These are phyloP conservation scores for Uloborus plumipes DNA, from an alignment of 2,888 invertebrate species.

Conservation along the genomic window DNA sequence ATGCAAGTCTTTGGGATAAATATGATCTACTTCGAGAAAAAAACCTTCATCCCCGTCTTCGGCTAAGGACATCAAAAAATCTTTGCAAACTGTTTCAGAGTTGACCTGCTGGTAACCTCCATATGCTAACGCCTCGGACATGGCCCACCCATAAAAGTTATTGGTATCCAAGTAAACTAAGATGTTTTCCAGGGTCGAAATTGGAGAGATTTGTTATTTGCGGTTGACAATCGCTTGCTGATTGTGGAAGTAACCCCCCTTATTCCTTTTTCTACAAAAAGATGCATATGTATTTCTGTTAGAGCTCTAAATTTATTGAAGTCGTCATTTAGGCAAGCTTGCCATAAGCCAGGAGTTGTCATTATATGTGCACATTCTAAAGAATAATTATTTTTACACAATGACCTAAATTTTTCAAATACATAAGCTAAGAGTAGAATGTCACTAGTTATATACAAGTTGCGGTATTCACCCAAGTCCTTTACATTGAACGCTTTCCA, in stretches of 20 bases:
- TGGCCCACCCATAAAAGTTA: no score
- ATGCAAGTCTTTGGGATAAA: no score
- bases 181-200: no score
- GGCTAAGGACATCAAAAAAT: no score
- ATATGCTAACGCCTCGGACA: no score
- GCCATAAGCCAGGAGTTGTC: constrained; percentile 65
- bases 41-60: no score
- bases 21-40: no score
- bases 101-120: no score
- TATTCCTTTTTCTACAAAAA: constrained; percentile 54
- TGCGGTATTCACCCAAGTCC: constrained; percentile 66
- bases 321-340: background rate
- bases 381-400: constrained; percentile 64
- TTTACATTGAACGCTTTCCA: constrained; percentile 36
- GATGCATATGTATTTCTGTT: constrained; percentile 65
- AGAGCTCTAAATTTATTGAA: constrained; percentile 59
- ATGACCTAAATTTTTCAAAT: constrained; percentile 67
- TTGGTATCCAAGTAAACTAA: no score
- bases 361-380: constrained; percentile 66
- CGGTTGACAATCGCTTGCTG: no score
- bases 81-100: no score
- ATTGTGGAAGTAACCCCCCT: constrained; percentile 45
- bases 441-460: constrained; percentile 66
- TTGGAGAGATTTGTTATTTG: no score
- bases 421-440: constrained; percentile 66